Percentiles rank a stretch among this genome's conserved stretches.
phyloP scores from a whole-genome alignment of 2,888 invertebrate species.

The Dynastes maya region DNA sequence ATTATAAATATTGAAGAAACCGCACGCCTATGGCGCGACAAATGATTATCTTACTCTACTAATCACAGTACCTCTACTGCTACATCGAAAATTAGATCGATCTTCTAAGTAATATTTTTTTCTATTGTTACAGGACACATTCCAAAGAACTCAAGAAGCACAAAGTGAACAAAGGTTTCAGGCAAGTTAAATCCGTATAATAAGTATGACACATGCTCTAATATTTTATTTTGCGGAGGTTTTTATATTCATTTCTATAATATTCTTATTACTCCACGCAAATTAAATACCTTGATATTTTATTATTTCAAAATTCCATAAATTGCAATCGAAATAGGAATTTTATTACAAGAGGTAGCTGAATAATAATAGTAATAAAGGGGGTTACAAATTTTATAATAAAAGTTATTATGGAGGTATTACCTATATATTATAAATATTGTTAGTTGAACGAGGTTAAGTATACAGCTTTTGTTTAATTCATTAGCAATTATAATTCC shows the following conservation, averaged over 20 bases:
- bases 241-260: background rate
- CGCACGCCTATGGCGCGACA: no score
- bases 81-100: no score
- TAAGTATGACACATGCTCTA: background rate
- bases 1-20: no score
- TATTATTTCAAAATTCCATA: background rate
- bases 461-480: background rate
- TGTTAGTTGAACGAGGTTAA: background rate
- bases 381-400: background rate
- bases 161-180: constrained; percentile 69
- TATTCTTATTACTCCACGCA: background rate
- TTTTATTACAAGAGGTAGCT: background rate
- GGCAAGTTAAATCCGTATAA: constrained; percentile 62
- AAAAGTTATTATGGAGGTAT: background rate
- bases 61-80: no score
- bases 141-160: constrained; percentile 69
- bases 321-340: background rate
- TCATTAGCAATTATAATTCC: background rate
- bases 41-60: no score
- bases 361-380: background rate
- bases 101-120: background rate
- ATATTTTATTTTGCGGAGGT: background rate
- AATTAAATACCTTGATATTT: background rate
- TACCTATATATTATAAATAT: background rate
- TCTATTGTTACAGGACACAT: constrained; percentile 66